Evolutionary conservation across 2,797 vertebrate genomes (phyloP), one percentile per base, ranked within the genome.

Genomic region (Pantherophis alleghaniensis): DNA sequence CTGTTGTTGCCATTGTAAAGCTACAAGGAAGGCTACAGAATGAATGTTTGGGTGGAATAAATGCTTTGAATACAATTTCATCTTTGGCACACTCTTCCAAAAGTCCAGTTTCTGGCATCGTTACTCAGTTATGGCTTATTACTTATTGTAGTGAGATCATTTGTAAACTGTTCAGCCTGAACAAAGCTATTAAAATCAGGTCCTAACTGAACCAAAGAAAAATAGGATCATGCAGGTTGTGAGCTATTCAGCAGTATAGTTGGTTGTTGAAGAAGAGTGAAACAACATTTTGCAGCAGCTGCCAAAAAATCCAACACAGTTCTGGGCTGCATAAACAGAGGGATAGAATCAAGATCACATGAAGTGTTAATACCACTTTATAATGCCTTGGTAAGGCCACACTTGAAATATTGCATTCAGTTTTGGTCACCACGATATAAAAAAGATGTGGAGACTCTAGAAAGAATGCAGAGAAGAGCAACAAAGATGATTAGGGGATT

Each of bases 151-250:
- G 28, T 79, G 86, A 93, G 92, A 61, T 87, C 90, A 93, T 91
- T 88, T 91, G 47, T 91, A 88, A 93, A 93, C 56, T 93, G 60
- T 88, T 91, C 63, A 42, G 63, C 90, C 88, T 93, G 90, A 93
- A 93, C 90, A 91, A 93, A 93, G 61, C 42, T 93, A 66, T 91
- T 91, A 93, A 91, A 93, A 91, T 37, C 86, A 91, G 63, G 63
- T 88, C 63, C 63, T 87, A 79, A 74, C 86, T 88, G 90, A 93
- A 93, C 42, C 86, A 79, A 89, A 56, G 61, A 69, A 74, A 89
- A 93, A 47, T 37, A 69, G 13, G 42, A 88, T 51, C 42, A 66
- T 91, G 26, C 74, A 60, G 22, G 63, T 79, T 61, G 63, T 28
- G 24, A 87, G 55, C 47, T 47, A 16, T 87, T 42, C 60, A 74